Evolutionary conservation across 53 echinoderm and acorn worm species (phyloP).

Genomic region (Crossaster papposus): DNA sequence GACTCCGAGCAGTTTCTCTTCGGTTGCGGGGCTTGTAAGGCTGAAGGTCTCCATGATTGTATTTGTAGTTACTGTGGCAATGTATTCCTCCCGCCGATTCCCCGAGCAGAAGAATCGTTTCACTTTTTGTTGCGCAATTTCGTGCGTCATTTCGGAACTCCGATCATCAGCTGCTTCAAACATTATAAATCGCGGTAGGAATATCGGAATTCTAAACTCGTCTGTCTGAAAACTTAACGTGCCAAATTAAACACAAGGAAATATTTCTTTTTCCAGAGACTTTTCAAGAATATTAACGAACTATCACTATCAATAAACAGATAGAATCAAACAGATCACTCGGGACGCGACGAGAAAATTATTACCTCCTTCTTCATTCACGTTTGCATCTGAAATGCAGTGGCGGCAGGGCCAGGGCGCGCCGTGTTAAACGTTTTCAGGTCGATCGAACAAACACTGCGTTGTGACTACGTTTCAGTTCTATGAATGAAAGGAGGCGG

Average conservation of each 20-base stretch:
- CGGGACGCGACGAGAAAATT: background rate
- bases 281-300: background rate
- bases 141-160: slow-evolving; percentile 29
- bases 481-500: slow-evolving; percentile 8
- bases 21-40: too few species aligned
- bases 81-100: background rate
- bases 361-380: background rate
- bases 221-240: background rate
- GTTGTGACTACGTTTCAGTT: slow-evolving; percentile 46
- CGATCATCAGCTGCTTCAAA: background rate
- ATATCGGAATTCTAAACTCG: background rate
- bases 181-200: background rate
- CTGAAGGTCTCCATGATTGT: background rate
- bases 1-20: slow-evolving; percentile 1
- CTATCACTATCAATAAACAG: too few species aligned
- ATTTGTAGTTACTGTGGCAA: background rate
- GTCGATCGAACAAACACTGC: background rate
- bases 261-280: background rate
- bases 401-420: too few species aligned
- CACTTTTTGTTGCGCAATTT: slow-evolving; percentile 43
- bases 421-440: background rate
- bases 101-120: background rate
- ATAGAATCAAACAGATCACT: background rate
- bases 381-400: background rate
- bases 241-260: background rate